These are phyloP conservation scores for Plumapathes pennacea DNA, from an alignment of 92 coral and sea anemone species.

Conservation along the genomic window DNA sequence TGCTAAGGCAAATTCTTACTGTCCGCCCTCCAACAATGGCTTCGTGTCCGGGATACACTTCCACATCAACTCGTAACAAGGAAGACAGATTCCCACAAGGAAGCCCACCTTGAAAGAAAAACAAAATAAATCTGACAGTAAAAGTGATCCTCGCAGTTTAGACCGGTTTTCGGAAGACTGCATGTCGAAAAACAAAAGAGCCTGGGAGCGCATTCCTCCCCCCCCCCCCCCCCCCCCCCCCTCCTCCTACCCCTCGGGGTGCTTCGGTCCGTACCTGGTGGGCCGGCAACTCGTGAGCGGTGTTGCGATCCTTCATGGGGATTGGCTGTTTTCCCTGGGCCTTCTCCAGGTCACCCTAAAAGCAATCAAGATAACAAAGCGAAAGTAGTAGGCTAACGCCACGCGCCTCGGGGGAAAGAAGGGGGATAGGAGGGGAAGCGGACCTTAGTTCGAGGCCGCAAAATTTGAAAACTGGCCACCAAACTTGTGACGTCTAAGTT, in stretches of 20 bases:
- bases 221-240: too few species aligned
- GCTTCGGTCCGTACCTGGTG: slow-evolving; percentile 62
- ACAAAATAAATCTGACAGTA: not conserved
- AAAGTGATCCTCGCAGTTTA: not conserved
- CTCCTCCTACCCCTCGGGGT: not conserved
- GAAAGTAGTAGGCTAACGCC: too few species aligned
- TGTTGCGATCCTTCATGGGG: slow-evolving; percentile 97
- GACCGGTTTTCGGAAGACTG: not conserved
- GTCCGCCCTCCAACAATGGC: slow-evolving; percentile 82
- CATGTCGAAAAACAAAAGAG: not conserved
- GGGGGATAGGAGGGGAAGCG: too few species aligned
- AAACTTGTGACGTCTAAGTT: too few species aligned
- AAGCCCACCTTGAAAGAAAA: slow-evolving; percentile 80
- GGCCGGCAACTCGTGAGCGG: slow-evolving; percentile 93
- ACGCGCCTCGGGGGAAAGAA: too few species aligned
- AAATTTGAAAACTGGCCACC: too few species aligned
- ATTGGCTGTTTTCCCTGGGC: slow-evolving; percentile 96
- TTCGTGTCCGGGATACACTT: slow-evolving; percentile 82
- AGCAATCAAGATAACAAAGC: too few species aligned
- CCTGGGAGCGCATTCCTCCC: too few species aligned
- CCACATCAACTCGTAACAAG: slow-evolving; percentile 85
- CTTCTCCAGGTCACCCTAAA: slow-evolving; percentile 91
- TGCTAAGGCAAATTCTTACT: slow-evolving; percentile 54
- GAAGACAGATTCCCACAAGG: slow-evolving; percentile 95
- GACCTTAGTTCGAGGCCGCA: too few species aligned